These are phyloP conservation scores for Melanostigma gelatinosum DNA, from an alignment of 2,113 vertebrate genomes.

Conservation along the genomic window DNA sequence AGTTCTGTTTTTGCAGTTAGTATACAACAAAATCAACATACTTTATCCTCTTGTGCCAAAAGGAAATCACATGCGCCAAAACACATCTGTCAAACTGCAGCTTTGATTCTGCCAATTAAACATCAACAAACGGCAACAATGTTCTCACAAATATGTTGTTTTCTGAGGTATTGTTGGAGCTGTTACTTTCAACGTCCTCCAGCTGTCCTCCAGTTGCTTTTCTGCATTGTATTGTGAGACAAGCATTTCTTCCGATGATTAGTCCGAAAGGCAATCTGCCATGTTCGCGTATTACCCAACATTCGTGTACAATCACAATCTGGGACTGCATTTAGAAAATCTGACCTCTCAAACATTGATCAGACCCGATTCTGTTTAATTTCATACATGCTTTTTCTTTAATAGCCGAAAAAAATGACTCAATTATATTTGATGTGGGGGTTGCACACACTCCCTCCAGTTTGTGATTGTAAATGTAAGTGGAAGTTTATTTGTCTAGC, in stretches of 20 bases:
- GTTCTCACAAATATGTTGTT: neutral
- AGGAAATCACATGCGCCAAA: neutral
- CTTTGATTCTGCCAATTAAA: neutral
- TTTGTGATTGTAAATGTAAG: neutral
- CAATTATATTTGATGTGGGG: neutral
- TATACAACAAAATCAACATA: neutral
- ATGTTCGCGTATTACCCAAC: neutral
- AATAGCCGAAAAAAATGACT: neutral
- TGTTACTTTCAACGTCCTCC: neutral
- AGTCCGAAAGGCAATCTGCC: too few relatives aligned
- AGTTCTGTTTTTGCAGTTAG: neutral
- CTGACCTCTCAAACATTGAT: neutral
- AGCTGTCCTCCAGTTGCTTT: constrained; percentile 2
- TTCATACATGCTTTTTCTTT: neutral
- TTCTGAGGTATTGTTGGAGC: neutral
- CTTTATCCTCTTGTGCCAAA: neutral
- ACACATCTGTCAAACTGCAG: neutral
- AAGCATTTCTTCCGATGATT: neutral
- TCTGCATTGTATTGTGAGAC: neutral
- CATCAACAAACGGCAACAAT: neutral
- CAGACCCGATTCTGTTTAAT: neutral
- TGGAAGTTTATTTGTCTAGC: neutral
- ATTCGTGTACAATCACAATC: neutral
- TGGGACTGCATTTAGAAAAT: neutral
- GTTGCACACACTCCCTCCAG: neutral